A percentile compares a stretch with the other conserved stretches of the same genome.
These are phyloP conservation scores for Sarcophaga bullata DNA, from an alignment of 1,140 invertebrate species.

Conservation along the genomic window DNA sequence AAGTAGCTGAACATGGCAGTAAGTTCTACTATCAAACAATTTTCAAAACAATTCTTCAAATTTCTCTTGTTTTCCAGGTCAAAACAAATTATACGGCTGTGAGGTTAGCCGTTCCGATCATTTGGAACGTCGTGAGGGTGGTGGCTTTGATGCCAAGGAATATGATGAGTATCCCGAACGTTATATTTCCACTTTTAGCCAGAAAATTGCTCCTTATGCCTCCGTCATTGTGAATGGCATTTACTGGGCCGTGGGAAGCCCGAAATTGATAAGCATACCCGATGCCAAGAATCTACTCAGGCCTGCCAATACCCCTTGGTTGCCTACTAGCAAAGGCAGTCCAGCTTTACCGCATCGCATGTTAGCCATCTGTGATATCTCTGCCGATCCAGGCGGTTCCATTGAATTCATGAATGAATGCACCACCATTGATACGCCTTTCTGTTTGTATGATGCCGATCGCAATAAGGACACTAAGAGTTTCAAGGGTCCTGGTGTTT, in stretches of 20 bases:
- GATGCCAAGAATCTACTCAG: conserved; percentile 95
- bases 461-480: conserved; percentile 96
- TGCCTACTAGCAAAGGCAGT: conserved; percentile 86
- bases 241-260: conserved; percentile 97
- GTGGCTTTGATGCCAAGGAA: conserved; percentile 89
- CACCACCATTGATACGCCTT: conserved; percentile 98
- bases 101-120: conserved; percentile 94
- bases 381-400: conserved; percentile 97
- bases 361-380: conserved; percentile 96
- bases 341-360: conserved; percentile 90
- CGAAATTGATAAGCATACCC: conserved; percentile 95
- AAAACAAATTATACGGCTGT: conserved; percentile 94
- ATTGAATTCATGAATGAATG: conserved; percentile 99
- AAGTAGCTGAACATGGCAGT: conserved; percentile 97
- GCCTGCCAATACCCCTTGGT: conserved; percentile 90
- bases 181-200: conserved; percentile 96
- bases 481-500: conserved; percentile 94
- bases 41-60: neutral
- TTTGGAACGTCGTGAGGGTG: conserved; percentile 89
- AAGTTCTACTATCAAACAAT: conserved; percentile 61
- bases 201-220: conserved; percentile 97
- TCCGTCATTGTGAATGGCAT: conserved; percentile 98
- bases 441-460: conserved; percentile 98
- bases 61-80: conserved; percentile 69
- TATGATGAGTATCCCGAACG: conserved; percentile 92